Percentiles rank a stretch among this genome's conserved stretches.
These are phyloP conservation scores for Loxodonta africana DNA, from an alignment of 2,113 vertebrate genomes.

Conservation along the genomic window DNA sequence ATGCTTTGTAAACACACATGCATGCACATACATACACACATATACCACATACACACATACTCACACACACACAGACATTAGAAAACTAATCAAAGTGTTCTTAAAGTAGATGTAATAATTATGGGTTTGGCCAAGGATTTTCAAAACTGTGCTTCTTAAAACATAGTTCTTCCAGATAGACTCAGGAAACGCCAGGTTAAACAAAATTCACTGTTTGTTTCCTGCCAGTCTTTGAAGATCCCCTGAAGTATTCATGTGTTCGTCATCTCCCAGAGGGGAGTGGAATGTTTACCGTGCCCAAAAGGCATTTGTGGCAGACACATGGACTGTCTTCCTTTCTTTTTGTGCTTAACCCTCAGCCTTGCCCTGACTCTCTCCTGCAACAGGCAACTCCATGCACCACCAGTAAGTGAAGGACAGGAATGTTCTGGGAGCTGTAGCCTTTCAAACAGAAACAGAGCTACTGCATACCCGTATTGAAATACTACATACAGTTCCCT, in stretches of 20 bases:
- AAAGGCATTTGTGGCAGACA: background rate
- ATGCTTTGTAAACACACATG: background rate
- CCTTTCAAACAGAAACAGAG: slow-evolving; percentile 87
- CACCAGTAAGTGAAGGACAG: slow-evolving; percentile 81
- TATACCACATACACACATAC: background rate
- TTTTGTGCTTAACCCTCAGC: slow-evolving; percentile 21
- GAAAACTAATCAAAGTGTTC: background rate
- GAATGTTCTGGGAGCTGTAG: slow-evolving; percentile 86
- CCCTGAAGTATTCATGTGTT: background rate
- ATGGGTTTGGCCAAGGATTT: background rate
- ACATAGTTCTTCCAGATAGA: background rate
- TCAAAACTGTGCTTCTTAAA: background rate
- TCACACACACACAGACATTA: background rate
- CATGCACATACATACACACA: no score
- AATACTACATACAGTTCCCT: slow-evolving; percentile 87
- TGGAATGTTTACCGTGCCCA: background rate
- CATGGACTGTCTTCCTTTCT: background rate
- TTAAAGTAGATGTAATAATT: background rate
- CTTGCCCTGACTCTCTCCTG: slow-evolving; percentile 63
- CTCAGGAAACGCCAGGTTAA: background rate
- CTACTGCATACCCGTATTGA: slow-evolving; percentile 85
- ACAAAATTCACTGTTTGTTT: background rate
- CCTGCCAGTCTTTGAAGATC: background rate
- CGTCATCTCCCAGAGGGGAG: background rate
- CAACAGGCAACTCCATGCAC: slow-evolving; percentile 77